Conservation (phyloP, 2,113 vertebrate genomes). For the Cinclus mexicanus region DNA sequence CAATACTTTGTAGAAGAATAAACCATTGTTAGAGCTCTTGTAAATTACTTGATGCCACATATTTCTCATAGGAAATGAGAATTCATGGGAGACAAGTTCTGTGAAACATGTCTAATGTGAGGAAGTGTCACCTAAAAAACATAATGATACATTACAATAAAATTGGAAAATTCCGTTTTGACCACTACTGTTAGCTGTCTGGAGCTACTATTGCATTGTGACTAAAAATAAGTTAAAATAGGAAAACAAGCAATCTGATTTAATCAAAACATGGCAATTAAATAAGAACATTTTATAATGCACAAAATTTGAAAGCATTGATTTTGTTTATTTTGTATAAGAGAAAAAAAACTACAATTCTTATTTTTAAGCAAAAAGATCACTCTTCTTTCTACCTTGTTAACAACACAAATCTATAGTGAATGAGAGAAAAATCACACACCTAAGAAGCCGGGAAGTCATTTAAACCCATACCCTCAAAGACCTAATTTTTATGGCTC, state of each 20-base stretch:
- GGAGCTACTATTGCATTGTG: not conserved
- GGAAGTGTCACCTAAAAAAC: not conserved
- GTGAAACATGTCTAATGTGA: not conserved
- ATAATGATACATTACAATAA: not conserved
- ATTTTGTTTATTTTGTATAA: not conserved
- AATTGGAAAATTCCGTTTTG: not conserved
- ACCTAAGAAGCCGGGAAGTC: not conserved
- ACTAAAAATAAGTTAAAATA: not conserved
- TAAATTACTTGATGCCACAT: not conserved
- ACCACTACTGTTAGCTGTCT: not conserved
- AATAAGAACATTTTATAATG: not conserved
- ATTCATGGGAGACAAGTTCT: not conserved
- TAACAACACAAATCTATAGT: not conserved
- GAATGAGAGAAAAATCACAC: slow-evolving; percentile 7
- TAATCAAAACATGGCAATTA: not conserved
- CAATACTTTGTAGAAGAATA: not conserved
- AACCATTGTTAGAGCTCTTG: not conserved
- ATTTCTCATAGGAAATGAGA: not conserved
- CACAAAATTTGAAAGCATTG: not conserved
- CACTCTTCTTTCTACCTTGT: not conserved
- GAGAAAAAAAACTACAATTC: not conserved
- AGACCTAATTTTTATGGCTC: slow-evolving; percentile 26
- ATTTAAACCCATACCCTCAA: not conserved
- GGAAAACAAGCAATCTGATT: not conserved
- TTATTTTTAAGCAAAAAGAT: not conserved